phyloP scores from a whole-genome alignment of 2,888 invertebrate species.

The Drosophila hamatofila region DNA sequence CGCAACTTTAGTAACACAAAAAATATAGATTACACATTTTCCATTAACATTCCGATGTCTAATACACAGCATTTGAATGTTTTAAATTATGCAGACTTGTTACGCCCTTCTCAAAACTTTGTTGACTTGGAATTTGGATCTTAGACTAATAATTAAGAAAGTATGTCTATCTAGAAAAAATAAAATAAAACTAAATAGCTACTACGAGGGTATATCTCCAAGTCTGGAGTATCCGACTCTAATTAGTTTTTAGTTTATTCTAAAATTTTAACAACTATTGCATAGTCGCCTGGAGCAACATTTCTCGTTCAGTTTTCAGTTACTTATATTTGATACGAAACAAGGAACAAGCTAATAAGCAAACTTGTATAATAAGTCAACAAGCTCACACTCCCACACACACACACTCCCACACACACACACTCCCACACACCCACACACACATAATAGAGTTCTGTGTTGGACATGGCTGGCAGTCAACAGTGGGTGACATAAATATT shows the following conservation, averaged over 20 bases:
- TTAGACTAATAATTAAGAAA: too few species aligned
- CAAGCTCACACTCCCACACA: not conserved
- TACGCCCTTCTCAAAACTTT: too few species aligned
- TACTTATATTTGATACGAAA: not conserved
- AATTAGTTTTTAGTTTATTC: not conserved
- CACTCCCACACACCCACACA: not conserved
- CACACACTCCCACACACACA: not conserved
- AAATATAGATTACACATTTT: too few species aligned
- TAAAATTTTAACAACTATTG: not conserved
- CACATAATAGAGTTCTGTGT: not conserved
- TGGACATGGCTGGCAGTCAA: conserved; percentile 3
- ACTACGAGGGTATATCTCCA: too few species aligned
- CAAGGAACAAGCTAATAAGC: conserved; percentile 16
- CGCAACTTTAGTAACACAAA: too few species aligned
- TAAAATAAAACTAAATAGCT: too few species aligned
- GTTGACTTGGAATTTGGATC: too few species aligned
- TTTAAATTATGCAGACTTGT: too few species aligned
- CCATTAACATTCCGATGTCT: too few species aligned
- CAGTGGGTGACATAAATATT: conserved; percentile 37
- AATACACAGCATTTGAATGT: too few species aligned
- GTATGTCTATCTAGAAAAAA: too few species aligned
- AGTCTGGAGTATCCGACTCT: not conserved
- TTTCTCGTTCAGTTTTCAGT: not conserved
- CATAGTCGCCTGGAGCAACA: not conserved
- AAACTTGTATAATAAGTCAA: conserved; percentile 38